Evolutionary conservation across 1,140 invertebrate species (phyloP).

Genomic region (Lucilia cuprina): DNA sequence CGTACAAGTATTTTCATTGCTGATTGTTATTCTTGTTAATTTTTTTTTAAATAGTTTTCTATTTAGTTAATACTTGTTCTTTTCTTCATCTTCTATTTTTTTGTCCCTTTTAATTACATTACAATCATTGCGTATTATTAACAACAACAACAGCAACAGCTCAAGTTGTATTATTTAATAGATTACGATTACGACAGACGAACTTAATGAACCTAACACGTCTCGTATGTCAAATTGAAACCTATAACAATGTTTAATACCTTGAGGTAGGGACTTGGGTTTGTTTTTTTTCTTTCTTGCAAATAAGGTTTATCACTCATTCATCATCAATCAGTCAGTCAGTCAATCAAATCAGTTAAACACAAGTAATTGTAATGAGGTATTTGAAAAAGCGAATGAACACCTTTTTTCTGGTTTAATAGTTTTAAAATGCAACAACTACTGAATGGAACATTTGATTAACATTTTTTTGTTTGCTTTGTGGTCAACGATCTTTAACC

Average conservation of each 20-base stretch:
- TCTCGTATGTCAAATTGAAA: background rate
- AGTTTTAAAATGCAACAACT: no score
- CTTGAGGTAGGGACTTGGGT: background rate
- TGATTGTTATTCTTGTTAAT: background rate
- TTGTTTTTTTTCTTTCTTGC: no score
- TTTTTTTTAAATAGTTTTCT: background rate
- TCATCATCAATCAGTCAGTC: background rate
- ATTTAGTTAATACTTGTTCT: background rate
- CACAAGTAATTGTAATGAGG: background rate
- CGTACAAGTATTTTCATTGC: background rate
- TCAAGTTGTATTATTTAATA: background rate
- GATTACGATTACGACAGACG: background rate
- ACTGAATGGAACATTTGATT: no score
- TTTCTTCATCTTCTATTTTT: background rate
- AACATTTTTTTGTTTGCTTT: background rate
- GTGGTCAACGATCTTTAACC: slow-evolving; percentile 1
- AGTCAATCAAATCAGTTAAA: background rate
- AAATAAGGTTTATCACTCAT: background rate
- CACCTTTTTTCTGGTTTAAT: no score
- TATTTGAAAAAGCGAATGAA: no score
- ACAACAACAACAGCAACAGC: background rate
- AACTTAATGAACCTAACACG: background rate
- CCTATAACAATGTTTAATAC: slow-evolving; percentile 1
- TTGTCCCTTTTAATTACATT: no score
- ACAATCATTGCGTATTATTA: no score